These are phyloP conservation scores for Escarpia spicata DNA, from an alignment of 2,888 invertebrate species.

Conservation along the genomic window DNA sequence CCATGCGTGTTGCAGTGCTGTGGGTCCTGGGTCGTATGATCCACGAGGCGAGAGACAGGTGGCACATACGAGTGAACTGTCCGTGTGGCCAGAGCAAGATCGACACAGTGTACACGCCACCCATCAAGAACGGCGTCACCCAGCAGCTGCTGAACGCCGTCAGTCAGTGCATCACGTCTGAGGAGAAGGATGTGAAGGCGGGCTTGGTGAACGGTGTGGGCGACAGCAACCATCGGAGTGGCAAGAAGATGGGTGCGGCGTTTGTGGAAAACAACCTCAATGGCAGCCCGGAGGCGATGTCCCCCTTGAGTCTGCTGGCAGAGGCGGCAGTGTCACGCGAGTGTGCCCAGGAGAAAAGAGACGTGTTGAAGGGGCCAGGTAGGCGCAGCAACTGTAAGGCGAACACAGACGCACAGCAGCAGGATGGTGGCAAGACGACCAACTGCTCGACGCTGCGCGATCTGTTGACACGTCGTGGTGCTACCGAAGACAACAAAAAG, in stretches of 20 bases:
- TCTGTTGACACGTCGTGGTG: conserved; percentile 78
- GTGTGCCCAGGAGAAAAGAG: conserved; percentile 61
- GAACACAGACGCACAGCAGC: conserved; percentile 24
- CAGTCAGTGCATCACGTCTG: conserved; percentile 46
- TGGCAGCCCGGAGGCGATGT: conserved; percentile 26
- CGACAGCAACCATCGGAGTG: conserved; percentile 1
- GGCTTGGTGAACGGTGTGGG: conserved; percentile 23
- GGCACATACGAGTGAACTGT: conserved; percentile 81
- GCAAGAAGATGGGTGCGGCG: neutral
- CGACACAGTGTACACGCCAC: neutral
- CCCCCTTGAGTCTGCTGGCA: conserved; percentile 76
- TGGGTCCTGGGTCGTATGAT: conserved; percentile 71
- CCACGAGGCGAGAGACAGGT: conserved; percentile 81
- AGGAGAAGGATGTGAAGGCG: conserved; percentile 44
- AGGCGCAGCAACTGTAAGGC: conserved; percentile 17
- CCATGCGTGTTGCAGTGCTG: conserved; percentile 51
- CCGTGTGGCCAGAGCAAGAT: conserved; percentile 70
- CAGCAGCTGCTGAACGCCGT: conserved; percentile 52
- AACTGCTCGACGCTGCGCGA: conserved; percentile 82
- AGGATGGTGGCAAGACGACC: conserved; percentile 30
- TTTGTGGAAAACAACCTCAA: conserved; percentile 24
- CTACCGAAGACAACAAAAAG: conserved; percentile 69
- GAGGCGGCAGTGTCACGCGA: conserved; percentile 73
- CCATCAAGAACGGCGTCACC: conserved; percentile 28
- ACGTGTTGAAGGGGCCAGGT: conserved; percentile 37